Percentiles rank a stretch among this genome's conserved stretches.
Evolutionary conservation across 2,113 vertebrate species (phyloP).

Genomic region (Leiothrix lutea): DNA sequence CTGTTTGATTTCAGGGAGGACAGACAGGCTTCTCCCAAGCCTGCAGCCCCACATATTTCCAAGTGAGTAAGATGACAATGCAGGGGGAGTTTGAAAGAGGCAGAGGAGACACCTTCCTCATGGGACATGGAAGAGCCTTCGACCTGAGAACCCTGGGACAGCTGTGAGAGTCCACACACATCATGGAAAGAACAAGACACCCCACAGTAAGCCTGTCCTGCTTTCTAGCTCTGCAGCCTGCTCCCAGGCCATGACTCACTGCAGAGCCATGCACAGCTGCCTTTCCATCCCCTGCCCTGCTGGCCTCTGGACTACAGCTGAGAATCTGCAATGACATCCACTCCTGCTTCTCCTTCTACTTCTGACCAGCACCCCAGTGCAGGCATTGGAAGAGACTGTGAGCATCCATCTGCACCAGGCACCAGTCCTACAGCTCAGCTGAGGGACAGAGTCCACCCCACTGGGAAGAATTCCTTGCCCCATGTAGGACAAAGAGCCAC

Average conservation of each 20-base stretch:
- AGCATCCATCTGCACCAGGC: neutral
- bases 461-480: neutral
- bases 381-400: neutral
- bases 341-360: neutral
- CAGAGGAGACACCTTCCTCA: neutral
- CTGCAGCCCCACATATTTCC: neutral
- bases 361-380: neutral
- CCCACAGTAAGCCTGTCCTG: neutral
- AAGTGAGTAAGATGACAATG: neutral
- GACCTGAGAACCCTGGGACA: neutral
- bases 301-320: neutral
- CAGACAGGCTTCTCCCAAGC: neutral
- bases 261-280: constrained; percentile 5
- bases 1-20: neutral
- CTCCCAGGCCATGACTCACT: constrained; percentile 10
- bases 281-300: neutral
- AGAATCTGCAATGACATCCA: neutral
- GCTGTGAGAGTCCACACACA: neutral
- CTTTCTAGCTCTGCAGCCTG: neutral
- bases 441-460: neutral
- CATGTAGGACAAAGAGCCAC: accelerated
- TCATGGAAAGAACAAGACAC: neutral
- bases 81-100: neutral
- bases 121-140: neutral
- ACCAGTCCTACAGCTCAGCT: neutral